Percentiles rank a stretch among this genome's conserved stretches.
Evolutionary conservation across 1,140 invertebrate genomes (phyloP).

Genomic region (Helicoverpa zea): DNA sequence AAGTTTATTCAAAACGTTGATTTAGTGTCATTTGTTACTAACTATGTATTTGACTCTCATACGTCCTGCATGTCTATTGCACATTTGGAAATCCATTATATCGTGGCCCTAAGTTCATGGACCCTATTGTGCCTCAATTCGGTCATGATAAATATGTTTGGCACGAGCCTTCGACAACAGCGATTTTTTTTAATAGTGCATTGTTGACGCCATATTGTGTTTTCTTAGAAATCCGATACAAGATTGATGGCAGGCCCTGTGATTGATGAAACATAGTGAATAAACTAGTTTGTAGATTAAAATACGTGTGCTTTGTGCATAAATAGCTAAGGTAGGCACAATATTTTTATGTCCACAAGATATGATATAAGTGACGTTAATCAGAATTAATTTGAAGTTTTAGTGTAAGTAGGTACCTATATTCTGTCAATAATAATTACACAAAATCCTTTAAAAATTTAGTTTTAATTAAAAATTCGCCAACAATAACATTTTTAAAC

Average conservation of each 20-base stretch:
- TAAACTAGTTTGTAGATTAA: constrained; percentile 13
- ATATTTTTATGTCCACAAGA: background rate
- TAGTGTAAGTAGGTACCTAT: too few relatives aligned
- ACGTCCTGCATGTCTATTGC: background rate
- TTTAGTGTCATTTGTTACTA: too few relatives aligned
- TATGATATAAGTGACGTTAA: too few relatives aligned
- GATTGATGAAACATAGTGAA: constrained; percentile 31
- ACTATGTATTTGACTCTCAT: background rate
- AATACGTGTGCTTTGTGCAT: background rate
- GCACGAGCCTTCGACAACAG: constrained; percentile 43
- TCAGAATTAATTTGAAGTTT: too few relatives aligned
- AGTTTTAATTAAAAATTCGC: background rate
- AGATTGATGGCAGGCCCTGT: constrained; percentile 48
- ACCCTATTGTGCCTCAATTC: constrained; percentile 22
- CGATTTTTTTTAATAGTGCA: constrained; percentile 47
- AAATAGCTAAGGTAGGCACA: background rate
- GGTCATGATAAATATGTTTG: constrained; percentile 27
- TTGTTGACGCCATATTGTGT: constrained; percentile 27
- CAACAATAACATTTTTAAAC: background rate
- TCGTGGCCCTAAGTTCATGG: background rate
- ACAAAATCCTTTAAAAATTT: too few relatives aligned
- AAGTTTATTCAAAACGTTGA: too few relatives aligned
- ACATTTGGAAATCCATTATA: constrained; percentile 17
- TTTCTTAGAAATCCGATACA: constrained; percentile 33
- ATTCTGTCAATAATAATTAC: background rate